A percentile compares a stretch with the other conserved stretches of the same genome.
Conservation (phyloP, 2,888 invertebrate species). For the Aphodius granarius region DNA sequence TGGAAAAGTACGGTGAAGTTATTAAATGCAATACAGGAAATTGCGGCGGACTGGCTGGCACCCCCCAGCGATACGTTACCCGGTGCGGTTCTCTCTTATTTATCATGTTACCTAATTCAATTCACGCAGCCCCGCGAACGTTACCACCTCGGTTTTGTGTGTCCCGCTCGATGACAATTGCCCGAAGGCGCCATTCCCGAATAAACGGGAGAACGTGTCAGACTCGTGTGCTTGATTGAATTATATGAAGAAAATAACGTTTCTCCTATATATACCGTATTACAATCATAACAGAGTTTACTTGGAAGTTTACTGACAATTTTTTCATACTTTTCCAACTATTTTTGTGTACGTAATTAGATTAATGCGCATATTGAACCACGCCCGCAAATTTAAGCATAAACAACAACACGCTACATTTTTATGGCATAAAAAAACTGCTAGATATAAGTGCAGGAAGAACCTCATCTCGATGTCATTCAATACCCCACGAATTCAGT, state of each 20-base stretch:
- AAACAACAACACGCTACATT: too few species aligned
- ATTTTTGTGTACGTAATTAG: too few species aligned
- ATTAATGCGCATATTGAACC: too few species aligned
- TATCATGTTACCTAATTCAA: constrained; percentile 1
- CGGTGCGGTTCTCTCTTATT: constrained; percentile 6
- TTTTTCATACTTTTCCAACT: too few species aligned
- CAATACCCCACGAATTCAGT: too few species aligned
- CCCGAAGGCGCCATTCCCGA: not conserved
- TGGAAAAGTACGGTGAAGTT: constrained; percentile 11
- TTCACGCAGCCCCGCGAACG: not conserved
- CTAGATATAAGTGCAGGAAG: too few species aligned
- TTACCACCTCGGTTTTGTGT: not conserved
- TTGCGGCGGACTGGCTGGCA: not conserved
- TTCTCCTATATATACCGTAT: too few species aligned
- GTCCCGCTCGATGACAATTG: not conserved
- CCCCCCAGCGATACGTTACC: not conserved
- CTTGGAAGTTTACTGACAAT: not conserved
- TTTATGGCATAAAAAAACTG: too few species aligned
- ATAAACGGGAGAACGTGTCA: not conserved
- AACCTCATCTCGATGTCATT: too few species aligned
- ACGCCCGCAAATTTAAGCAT: too few species aligned
- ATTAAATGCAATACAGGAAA: constrained; percentile 13
- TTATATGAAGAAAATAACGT: not conserved
- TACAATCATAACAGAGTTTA: not conserved
- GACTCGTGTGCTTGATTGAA: not conserved